phyloP scores from a whole-genome alignment of 2,888 invertebrate species.

The Empis stercorea region DNA sequence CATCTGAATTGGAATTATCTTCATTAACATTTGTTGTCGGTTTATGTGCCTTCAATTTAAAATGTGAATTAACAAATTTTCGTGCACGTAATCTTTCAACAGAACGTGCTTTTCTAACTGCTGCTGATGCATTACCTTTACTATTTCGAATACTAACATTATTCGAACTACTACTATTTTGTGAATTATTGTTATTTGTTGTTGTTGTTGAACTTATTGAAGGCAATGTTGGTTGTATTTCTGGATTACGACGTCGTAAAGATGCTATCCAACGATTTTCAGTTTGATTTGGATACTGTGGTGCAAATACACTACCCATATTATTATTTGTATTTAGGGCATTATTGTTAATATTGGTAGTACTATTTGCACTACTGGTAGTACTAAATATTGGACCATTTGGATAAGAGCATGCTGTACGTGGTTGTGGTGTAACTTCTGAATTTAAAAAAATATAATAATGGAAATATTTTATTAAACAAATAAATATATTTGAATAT shows the following conservation, averaged over 20 bases:
- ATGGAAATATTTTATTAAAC: not conserved
- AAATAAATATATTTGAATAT: constrained; percentile 3
- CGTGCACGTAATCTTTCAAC: constrained; percentile 34
- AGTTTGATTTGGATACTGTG: constrained; percentile 24
- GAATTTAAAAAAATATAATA: constrained; percentile 13
- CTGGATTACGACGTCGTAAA: constrained; percentile 49
- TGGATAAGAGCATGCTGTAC: constrained; percentile 21
- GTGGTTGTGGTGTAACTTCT: constrained; percentile 37
- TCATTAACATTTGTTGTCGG: constrained; percentile 26
- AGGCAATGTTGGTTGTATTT: constrained; percentile 50
- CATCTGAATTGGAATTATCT: constrained; percentile 37
- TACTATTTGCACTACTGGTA: no score
- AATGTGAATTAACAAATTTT: constrained; percentile 31
- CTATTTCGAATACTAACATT: constrained; percentile 35
- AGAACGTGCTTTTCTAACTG: constrained; percentile 33
- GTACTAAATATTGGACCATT: constrained; percentile 3
- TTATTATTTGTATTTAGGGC: constrained; percentile 8
- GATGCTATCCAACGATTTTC: constrained; percentile 57
- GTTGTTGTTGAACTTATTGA: constrained; percentile 41
- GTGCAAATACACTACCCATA: not conserved
- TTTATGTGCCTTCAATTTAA: constrained; percentile 31
- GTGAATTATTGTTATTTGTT: no score
- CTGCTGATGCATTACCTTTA: constrained; percentile 20
- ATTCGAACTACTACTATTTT: constrained; percentile 31
- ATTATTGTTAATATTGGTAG: no score